A percentile compares a stretch with the other conserved stretches of the same genome.
Evolutionary conservation across 2,113 vertebrate genomes (phyloP).

Genomic region (Leucosticte australis): DNA sequence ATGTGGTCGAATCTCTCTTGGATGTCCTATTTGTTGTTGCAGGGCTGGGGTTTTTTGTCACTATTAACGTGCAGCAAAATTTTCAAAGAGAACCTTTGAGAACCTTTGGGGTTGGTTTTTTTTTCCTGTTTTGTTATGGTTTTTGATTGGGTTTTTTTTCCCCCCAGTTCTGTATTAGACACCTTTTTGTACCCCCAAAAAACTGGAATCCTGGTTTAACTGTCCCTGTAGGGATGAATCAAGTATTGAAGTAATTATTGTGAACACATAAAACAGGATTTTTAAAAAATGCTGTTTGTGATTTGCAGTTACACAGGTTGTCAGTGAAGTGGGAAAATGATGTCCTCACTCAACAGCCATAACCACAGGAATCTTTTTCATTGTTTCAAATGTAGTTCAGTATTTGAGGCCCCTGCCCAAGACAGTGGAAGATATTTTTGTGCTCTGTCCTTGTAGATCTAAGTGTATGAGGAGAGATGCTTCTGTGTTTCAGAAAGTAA

Average conservation of each 20-base stretch:
- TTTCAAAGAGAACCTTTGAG: background rate
- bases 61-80: rapidly evolving
- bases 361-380: background rate
- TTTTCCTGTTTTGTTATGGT: background rate
- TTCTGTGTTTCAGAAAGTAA: background rate
- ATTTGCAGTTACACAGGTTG: background rate
- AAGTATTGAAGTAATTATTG: background rate
- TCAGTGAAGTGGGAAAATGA: background rate
- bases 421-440: background rate
- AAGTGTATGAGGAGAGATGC: background rate
- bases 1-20: background rate
- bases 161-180: background rate
- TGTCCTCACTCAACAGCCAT: background rate
- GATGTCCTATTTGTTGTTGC: background rate
- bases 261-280: background rate
- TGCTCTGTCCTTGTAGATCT: background rate
- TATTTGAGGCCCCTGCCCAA: background rate
- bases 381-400: background rate
- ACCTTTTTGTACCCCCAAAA: background rate
- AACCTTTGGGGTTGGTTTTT: background rate
- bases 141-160: background rate
- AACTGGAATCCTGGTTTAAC: background rate
- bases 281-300: background rate
- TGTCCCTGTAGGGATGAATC: background rate
- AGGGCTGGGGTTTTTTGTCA: background rate